Base-by-base conservation (phyloP, 1,140 invertebrate genomes). In the Paraescarpia echinospica region DNA sequence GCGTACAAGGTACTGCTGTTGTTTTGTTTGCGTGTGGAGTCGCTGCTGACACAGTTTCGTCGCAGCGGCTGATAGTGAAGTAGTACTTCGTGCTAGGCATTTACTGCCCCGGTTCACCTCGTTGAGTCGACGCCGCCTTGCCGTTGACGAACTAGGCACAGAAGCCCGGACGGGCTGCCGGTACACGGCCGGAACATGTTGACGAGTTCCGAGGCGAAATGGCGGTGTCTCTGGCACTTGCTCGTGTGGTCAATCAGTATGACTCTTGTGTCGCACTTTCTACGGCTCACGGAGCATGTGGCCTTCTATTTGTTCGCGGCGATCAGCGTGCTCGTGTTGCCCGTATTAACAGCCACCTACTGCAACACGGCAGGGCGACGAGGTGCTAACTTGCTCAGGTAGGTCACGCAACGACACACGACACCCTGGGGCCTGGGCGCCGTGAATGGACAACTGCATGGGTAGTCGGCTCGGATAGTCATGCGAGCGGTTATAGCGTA, bases 151-250 rank as follows among this genome's bases (percentile, higher is more conserved):
- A 41, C 41, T 12, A 77, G 8, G 59, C 27, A 77, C 59, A 77
- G 59, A 31, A 77, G 59, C 59, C 59, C 59, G 59, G 12, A 77
- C 59, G 59, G 59, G 59, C 92, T 51, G 77, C 92, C n/a, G 48
- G 33, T n/a, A 1, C 9, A 35, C 59, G 59, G 59, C 22, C 59
- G 59, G 89, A 41, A 91, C 33, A 93, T 93, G 93, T 89, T 93
- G 89, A 48, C 93, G n/a, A 92, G 91, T 89, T 93, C 93, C 0
- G 93, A 93, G 48, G 93, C 93, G 31, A 93, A 93, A 59, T 93
- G 92, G 92, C 93, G 93, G 1, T 93, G 93, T 35, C 41, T 93
- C 1, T 93, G 93, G 93, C 93, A 93, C 89, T 92, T 93, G 93
- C 33, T 93, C 34, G 89, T 92, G 34, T 93, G 93, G 93, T 93